Evolutionary conservation across 2,888 invertebrate genomes (phyloP), one percentile per base, ranked within the genome.

Genomic region (Keiferia lycopersicella): DNA sequence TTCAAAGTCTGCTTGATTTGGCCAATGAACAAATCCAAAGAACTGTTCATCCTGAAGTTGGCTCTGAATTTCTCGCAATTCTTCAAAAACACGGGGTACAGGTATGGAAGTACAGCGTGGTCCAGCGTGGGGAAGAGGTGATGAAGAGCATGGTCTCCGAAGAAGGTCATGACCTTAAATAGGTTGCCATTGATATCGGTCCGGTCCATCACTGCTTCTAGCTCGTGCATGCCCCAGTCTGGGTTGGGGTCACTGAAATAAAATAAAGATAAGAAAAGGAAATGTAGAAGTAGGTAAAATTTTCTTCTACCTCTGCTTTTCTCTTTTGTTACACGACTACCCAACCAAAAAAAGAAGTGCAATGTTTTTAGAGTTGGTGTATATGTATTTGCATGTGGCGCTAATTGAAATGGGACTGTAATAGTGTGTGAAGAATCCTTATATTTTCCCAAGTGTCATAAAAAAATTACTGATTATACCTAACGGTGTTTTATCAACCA

Each of bases 71-170:
- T 94, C 48, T 92, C 76, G 71, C 94, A 93, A 7, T 94, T 93
- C 67, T 94, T 83, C 16, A 93, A 71, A 64, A 95, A 93, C 0
- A 93, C 87, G 0, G 95, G 94, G 73, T 94, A 93, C 16, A 96
- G 85, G 64, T 94, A 88, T 7, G 92, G 92, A 30, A 97, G 82
- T 26, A 94, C 86, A 0, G 93, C 93, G 74, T 97, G 96, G 79
- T 97, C 97, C 6, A 97, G 74, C 0, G 96, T 95, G 0, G 97
- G 96, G 72, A 97, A 95, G 22, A 97, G 84, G 83, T 97, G 97
- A 79, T 97, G 97, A 7, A 97, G 86, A 0, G 93, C 89, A 75
- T 97, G 97, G 65, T 96, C 94, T 0, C 97, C 97, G 71, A 96
- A 97, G 74, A 94, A 93, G 0, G 95, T 95, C 72, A 96, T 81